Evolutionary conservation across 2,113 vertebrate species (phyloP).

Genomic region (Eleginops maclovinus): DNA sequence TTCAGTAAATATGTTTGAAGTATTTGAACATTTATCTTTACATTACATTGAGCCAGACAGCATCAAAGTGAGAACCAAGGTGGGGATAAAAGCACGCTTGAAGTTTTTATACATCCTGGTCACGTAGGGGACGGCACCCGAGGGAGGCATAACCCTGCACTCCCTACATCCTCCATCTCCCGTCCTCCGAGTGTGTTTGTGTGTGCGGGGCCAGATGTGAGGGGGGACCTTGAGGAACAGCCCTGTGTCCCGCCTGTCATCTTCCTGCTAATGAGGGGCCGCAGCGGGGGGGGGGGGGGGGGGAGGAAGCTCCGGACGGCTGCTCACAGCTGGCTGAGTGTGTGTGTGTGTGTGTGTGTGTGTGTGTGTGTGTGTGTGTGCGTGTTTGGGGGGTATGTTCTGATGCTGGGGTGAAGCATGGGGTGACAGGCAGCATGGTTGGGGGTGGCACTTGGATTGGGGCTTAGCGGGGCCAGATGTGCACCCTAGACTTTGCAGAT

Average conservation of each 20-base stretch:
- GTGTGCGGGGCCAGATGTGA: slow-evolving; percentile 56
- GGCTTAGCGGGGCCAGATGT: slow-evolving; percentile 74
- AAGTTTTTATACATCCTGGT: slow-evolving; percentile 56
- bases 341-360: slow-evolving; percentile 24
- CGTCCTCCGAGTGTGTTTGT: slow-evolving; percentile 36
- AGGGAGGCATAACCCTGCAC: slow-evolving; percentile 54
- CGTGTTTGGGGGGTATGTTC: background rate
- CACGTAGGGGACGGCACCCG: slow-evolving; percentile 40
- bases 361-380: slow-evolving; percentile 26
- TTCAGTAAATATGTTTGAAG: no score
- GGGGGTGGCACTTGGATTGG: slow-evolving; percentile 46
- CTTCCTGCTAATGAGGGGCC: slow-evolving; percentile 72
- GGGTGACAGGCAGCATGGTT: slow-evolving; percentile 29
- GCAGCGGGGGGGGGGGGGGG: slow-evolving; percentile 37
- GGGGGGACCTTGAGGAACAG: slow-evolving; percentile 60
- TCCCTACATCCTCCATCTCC: slow-evolving; percentile 27
- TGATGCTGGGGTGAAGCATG: slow-evolving; percentile 18
- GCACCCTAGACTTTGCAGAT: slow-evolving; percentile 68
- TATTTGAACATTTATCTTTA: background rate
- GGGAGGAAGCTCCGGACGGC: slow-evolving; percentile 58
- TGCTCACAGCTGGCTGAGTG: slow-evolving; percentile 59
- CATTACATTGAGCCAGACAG: background rate
- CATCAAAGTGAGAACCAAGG: background rate
- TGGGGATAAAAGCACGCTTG: slow-evolving; percentile 21
- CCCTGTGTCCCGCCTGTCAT: slow-evolving; percentile 63